Base-by-base conservation (phyloP, 1,140 invertebrate species). In the Chironomus tepperi region DNA sequence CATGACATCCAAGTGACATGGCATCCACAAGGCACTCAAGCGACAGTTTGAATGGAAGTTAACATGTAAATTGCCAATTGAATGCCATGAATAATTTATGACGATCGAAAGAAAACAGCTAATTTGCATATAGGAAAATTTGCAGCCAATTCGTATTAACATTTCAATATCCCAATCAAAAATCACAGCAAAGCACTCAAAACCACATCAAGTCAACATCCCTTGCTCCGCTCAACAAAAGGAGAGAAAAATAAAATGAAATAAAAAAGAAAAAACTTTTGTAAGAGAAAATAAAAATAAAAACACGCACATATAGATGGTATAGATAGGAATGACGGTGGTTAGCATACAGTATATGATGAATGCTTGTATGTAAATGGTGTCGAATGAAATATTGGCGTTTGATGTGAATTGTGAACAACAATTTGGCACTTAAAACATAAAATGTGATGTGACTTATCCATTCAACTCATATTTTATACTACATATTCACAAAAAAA, bases 381-480 rank as follows among this genome's bases (percentile, higher is more conserved):
- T 57, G 47, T 57, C 47, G 47, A 57, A 57, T 57, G 47, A 57
- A 57, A 57, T 57, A 57, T 57, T 15, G 47, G 9, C n/a, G n/a
- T 57, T 57, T 57, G 47, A 57, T 57, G 47, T 57, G 47, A 57
- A 57, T n/a, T 57, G 47, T 57, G 47, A 57, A 57, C 47, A 57
- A 57, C 47, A 57, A 57, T 57, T 57, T 57, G 47, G 47, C 47
- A 57, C 47, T 57, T 57, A 57, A 57, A 57, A 57, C 47, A 57
- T 15, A 57, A 57, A 57, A 57, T 57, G 47, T 57, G 47, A 57
- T 57, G 47, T 57, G 47, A 57, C 47, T 57, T 57, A 57, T 57
- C 47, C 47, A 57, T 57, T 57, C 47, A 57, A 57, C 47, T 57
- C 47, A 57, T 57, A 57, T 57, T 57, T 57, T n/a, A n/a, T 57